Evolutionary conservation across 2,113 vertebrate genomes (phyloP).

Genomic region (Thymallus thymallus): DNA sequence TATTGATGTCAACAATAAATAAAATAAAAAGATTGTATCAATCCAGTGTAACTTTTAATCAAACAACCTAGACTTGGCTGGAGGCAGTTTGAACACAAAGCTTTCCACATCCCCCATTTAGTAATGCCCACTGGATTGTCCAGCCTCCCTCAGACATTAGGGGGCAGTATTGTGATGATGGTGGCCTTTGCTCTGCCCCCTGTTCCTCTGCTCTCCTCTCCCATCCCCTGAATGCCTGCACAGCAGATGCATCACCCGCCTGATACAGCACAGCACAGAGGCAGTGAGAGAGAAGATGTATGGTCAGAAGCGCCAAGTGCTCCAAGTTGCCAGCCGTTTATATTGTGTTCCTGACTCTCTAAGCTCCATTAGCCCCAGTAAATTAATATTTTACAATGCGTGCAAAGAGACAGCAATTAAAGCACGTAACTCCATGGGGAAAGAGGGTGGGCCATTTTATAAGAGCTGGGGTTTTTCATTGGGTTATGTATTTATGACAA

Average conservation of each 20-base stretch:
- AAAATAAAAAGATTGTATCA: neutral
- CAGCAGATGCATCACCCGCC: neutral
- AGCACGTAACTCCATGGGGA: conserved; percentile 45
- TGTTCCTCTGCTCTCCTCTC: conserved; percentile 10
- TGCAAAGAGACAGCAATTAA: conserved; percentile 61
- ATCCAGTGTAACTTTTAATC: neutral
- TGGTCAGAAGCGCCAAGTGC: conserved; percentile 39
- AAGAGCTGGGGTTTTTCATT: conserved; percentile 20
- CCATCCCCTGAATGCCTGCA: conserved; percentile 21
- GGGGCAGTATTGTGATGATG: conserved; percentile 86
- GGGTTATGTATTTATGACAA: conserved; percentile 25
- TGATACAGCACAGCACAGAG: conserved; percentile 1
- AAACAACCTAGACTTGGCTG: neutral
- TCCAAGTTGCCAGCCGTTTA: conserved; percentile 54
- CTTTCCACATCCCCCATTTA: neutral
- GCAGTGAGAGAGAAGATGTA: conserved; percentile 32
- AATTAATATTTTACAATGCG: conserved; percentile 63
- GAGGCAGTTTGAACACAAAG: neutral
- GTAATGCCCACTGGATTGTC: neutral
- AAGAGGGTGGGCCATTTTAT: conserved; percentile 23
- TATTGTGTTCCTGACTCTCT: conserved; percentile 52
- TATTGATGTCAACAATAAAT: neutral
- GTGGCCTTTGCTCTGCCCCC: conserved; percentile 62
- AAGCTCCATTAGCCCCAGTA: conserved; percentile 58
- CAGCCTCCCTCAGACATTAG: conserved; percentile 75